Evolutionary conservation across 2,797 vertebrate genomes (phyloP).

Genomic region (Carcharodon carcharias): DNA sequence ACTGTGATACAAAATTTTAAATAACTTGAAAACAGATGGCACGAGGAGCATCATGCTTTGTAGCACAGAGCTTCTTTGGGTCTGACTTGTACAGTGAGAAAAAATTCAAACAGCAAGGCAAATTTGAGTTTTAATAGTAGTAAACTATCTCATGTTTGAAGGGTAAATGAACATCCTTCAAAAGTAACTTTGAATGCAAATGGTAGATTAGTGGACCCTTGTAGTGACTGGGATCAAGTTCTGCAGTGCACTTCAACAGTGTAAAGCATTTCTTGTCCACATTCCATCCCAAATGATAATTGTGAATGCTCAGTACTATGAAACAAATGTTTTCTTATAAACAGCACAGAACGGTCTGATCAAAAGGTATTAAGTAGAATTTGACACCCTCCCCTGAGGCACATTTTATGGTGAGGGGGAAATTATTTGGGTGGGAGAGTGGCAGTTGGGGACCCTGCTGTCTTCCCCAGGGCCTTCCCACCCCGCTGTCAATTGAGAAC

Average conservation of each 20-base stretch:
- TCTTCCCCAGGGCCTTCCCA: neutral
- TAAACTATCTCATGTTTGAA: neutral
- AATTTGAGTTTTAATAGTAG: neutral
- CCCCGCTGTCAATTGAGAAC: neutral
- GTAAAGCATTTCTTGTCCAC: neutral
- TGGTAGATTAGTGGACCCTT: neutral
- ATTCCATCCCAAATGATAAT: neutral
- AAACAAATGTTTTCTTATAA: neutral
- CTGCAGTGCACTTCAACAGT: neutral
- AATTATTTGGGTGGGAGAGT: no score
- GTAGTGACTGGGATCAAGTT: neutral
- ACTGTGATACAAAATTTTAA: neutral
- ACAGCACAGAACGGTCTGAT: neutral
- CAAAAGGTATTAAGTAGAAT: neutral
- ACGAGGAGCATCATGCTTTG: neutral
- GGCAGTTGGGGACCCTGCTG: neutral
- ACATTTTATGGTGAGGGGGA: neutral
- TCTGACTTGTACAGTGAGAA: neutral
- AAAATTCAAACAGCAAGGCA: neutral
- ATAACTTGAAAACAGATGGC: slow-evolving; percentile 21
- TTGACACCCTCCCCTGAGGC: neutral
- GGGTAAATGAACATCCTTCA: neutral
- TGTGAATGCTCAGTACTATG: neutral
- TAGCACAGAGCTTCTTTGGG: neutral
- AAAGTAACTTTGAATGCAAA: neutral